Evolutionary conservation across 2,888 invertebrate genomes (phyloP).

Genomic region (Macrophya annulata): DNA sequence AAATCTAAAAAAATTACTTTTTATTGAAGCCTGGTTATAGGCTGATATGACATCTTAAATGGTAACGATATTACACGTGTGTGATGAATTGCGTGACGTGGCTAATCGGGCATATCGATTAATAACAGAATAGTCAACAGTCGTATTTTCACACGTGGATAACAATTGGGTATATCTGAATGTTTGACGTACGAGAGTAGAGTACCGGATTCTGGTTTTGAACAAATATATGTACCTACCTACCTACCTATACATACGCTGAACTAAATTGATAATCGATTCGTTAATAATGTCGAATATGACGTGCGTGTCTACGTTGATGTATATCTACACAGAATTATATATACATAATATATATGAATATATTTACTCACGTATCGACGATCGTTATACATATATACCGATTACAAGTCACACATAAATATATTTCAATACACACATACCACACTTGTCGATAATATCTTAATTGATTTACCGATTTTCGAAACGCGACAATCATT

Average conservation of each 20-base stretch:
- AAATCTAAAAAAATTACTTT: no score
- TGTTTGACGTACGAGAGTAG: constrained; percentile 24
- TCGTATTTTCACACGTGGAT: background rate
- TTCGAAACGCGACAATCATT: constrained; percentile 24
- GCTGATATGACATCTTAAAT: no score
- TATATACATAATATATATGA: background rate
- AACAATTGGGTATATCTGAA: constrained; percentile 10
- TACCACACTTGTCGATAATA: background rate
- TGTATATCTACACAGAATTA: background rate
- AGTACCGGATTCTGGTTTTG: constrained; percentile 17
- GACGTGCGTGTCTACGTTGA: background rate
- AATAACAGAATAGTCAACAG: background rate
- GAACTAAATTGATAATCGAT: constrained; percentile 24
- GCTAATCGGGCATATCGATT: constrained; percentile 6
- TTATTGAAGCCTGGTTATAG: no score
- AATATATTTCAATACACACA: background rate
- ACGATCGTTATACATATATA: background rate
- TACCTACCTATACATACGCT: background rate
- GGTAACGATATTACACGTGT: background rate
- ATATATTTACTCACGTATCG: background rate
- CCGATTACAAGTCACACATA: background rate
- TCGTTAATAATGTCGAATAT: constrained; percentile 23
- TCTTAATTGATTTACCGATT: constrained; percentile 40
- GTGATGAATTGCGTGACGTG: background rate
- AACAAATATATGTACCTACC: background rate